Evolutionary conservation across 2,113 vertebrate species (phyloP), one percentile per base, ranked within the genome.

Genomic region (Bufo bufo): DNA sequence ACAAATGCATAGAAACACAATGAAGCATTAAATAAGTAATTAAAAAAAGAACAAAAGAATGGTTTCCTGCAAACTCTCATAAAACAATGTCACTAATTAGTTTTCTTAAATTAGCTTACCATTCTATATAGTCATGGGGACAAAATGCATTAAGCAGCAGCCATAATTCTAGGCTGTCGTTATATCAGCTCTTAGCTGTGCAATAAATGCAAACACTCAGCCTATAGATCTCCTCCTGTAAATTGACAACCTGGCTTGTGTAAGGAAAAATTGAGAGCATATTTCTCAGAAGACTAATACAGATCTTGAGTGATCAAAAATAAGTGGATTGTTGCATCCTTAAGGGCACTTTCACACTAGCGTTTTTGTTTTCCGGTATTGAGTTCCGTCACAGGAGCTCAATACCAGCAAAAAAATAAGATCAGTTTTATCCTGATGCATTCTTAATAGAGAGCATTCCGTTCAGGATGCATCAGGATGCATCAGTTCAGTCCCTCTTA

Each of bases 71-170:
- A 85, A 3, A 13, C 19, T 61, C 47, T 0, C 13, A 63, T n/a
- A 78, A 69, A 79, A 86, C 75, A 80, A 79, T 86, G 85, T 7
- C 77, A 43, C 49, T 90, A 89, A 90, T 89, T 78, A 78, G 82
- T 85, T 43, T 45, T 75, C 79, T 19, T 80, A 86, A 86, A 79
- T 79, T 84, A 88, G 90, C 81, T 72, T 47, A 50, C 5, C 49
- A 49, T 78, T 11, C 79, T 49, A 4, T 8, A 5, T 17, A 82
- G 90, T 85, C 65, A 59, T 11, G 11, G 85, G 74, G 75, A 74
- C 58, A 86, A 47, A 80, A 80, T 91, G 82, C 59, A 47, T 86
- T 78, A 45, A 80, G 85, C 12, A 43, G 77, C 77, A 19, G 79
- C 16, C 52, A 0, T 3, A 33, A 19, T 58, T 75, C 72, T 84